Conservation (phyloP, 2,888 invertebrate genomes). For the Amphiduros pacificus region DNA sequence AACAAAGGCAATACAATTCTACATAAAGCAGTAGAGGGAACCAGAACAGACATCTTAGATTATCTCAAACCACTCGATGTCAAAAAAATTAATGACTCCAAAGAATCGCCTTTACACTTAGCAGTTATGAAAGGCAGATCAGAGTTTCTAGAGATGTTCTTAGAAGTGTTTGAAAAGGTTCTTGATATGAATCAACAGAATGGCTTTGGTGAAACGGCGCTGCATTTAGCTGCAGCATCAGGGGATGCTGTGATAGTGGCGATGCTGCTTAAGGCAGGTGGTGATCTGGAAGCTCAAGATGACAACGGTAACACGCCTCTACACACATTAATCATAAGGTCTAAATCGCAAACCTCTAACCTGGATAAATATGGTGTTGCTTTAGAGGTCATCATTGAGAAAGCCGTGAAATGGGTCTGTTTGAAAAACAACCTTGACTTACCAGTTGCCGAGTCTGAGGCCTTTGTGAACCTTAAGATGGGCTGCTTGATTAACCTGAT, state of each 20-base stretch:
- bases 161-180: too few species aligned
- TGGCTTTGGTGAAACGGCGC: conserved; percentile 20
- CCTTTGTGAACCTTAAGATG: too few species aligned
- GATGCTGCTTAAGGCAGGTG: conserved; percentile 38
- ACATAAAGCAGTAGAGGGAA: conserved; percentile 45
- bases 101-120: too few species aligned
- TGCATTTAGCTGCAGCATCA: conserved; percentile 28
- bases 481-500: too few species aligned
- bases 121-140: too few species aligned
- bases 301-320: conserved; percentile 46
- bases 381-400: conserved; percentile 33
- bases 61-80: too few species aligned
- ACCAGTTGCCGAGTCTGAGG: too few species aligned
- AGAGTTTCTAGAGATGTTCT: too few species aligned
- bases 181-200: conserved; percentile 28
- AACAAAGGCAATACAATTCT: conserved; percentile 48
- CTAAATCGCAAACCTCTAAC: conserved; percentile 29
- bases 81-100: too few species aligned
- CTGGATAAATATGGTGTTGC: conserved; percentile 34
- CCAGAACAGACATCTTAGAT: conserved; percentile 23
- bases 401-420: conserved; percentile 48
- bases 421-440: too few species aligned
- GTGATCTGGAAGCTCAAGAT: conserved; percentile 40
- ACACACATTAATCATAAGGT: conserved; percentile 39
- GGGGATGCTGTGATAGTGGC: conserved; percentile 28